phyloP scores from a whole-genome alignment of 2,888 invertebrate species.

The Lasioglossum calceatum region DNA sequence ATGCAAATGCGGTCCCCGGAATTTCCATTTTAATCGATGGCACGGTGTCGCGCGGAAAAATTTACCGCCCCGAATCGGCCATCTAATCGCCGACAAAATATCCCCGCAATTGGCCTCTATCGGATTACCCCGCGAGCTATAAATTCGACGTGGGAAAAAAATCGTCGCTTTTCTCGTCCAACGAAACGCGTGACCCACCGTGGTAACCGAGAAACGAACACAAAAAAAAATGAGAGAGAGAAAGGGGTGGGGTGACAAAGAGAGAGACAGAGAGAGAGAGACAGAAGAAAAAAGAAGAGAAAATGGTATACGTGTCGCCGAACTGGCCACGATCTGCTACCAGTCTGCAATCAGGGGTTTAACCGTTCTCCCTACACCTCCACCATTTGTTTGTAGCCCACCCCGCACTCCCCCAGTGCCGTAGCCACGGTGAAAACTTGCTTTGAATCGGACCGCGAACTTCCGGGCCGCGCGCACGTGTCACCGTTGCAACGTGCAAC shows the following conservation, averaged over 20 bases:
- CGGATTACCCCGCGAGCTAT: constrained; percentile 60
- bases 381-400: constrained; percentile 36
- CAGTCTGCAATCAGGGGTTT: constrained; percentile 36
- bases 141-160: constrained; percentile 53
- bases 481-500: constrained; percentile 20
- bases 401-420: neutral
- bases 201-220: neutral
- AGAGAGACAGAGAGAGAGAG: neutral
- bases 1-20: constrained; percentile 47
- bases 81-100: constrained; percentile 64
- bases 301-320: constrained; percentile 10
- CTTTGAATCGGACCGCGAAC: constrained; percentile 46
- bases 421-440: constrained; percentile 28
- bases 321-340: constrained; percentile 43
- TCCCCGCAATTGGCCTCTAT: constrained; percentile 58
- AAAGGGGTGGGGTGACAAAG: too few relatives aligned
- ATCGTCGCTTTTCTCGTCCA: constrained; percentile 31
- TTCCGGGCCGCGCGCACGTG: constrained; percentile 37
- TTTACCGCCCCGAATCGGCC: constrained; percentile 50
- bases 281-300: neutral
- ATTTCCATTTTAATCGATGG: constrained; percentile 61
- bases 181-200: neutral
- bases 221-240: neutral
- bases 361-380: neutral
- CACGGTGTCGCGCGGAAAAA: constrained; percentile 41